Percentiles rank a stretch among this genome's conserved stretches.
Evolutionary conservation across 2,888 invertebrate genomes (phyloP).

Genomic region (Acanthacorydalis orientalis): DNA sequence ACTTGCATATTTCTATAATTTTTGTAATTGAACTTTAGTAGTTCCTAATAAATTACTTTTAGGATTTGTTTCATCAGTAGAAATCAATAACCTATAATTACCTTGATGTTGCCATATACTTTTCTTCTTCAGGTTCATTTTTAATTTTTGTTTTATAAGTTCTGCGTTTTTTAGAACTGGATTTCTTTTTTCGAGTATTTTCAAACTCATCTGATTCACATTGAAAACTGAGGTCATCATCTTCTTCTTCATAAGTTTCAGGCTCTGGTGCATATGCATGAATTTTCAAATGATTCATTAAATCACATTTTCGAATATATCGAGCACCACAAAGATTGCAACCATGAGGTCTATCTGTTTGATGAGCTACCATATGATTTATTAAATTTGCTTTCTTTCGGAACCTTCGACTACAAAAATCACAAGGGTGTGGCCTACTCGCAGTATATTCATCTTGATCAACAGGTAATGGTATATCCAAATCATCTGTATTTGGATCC

Average conservation of each 20-base stretch:
- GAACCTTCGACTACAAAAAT: slow-evolving; percentile 70
- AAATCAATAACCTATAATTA: no score
- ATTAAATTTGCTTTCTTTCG: slow-evolving; percentile 68
- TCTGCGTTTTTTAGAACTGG: slow-evolving; percentile 17
- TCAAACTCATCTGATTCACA: slow-evolving; percentile 13
- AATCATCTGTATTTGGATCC: slow-evolving; percentile 42
- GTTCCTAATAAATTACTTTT: no score
- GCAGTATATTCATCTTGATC: slow-evolving; percentile 66
- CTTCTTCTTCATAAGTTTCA: slow-evolving; percentile 32
- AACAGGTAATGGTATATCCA: slow-evolving; percentile 62
- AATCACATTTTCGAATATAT: slow-evolving; percentile 61
- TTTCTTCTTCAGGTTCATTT: slow-evolving; percentile 18
- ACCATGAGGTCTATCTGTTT: slow-evolving; percentile 65
- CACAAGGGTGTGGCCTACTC: slow-evolving; percentile 68
- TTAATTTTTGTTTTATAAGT: slow-evolving; percentile 18
- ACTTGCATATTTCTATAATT: no score
- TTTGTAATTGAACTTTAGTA: no score
- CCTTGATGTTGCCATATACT: slow-evolving; percentile 7
- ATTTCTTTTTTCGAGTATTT: slow-evolving; percentile 19
- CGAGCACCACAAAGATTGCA: slow-evolving; percentile 71
- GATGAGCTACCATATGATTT: slow-evolving; percentile 78
- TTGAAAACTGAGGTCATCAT: slow-evolving; percentile 22
- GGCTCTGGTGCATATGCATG: slow-evolving; percentile 60
- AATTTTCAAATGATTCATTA: slow-evolving; percentile 68
- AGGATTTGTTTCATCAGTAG: no score